Conservation (phyloP, 2,888 invertebrate species). For the Stenichneumon culpator region DNA sequence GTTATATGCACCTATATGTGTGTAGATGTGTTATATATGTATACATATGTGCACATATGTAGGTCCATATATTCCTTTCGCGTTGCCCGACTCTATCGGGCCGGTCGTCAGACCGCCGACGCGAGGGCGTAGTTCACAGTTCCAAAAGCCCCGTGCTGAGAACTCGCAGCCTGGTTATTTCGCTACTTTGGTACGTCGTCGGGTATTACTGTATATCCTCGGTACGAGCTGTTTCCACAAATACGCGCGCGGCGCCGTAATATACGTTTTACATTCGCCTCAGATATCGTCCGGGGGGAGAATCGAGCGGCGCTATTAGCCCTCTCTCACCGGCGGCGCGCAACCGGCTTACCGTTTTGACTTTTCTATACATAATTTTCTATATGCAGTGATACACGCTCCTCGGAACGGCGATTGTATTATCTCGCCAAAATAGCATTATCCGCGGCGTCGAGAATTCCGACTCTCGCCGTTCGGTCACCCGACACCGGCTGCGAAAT, state of each 20-base stretch:
- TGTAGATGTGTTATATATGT: background rate
- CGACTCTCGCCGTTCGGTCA: constrained; percentile 39
- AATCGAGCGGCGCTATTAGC: constrained; percentile 26
- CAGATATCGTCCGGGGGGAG: constrained; percentile 19
- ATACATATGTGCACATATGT: background rate
- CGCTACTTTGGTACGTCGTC: background rate
- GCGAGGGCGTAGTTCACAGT: constrained; percentile 51
- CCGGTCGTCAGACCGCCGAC: background rate
- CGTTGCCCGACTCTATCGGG: background rate
- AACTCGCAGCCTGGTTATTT: constrained; percentile 18
- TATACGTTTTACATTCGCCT: constrained; percentile 40
- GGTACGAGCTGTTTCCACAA: constrained; percentile 16
- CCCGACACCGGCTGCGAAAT: constrained; percentile 18
- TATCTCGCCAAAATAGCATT: constrained; percentile 58
- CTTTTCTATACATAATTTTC: constrained; percentile 9
- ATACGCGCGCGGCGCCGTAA: constrained; percentile 25
- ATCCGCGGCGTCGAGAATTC: constrained; percentile 26
- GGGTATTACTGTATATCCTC: constrained; percentile 13
- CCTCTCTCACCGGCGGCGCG: constrained; percentile 1
- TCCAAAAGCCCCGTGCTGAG: constrained; percentile 40
- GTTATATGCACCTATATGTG: background rate
- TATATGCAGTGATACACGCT: constrained; percentile 14
- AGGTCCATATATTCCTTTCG: background rate
- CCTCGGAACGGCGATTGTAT: constrained; percentile 49
- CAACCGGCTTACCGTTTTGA: background rate